Conservation (phyloP, 2,797 vertebrate genomes). For the Coracias cyanogaster region DNA sequence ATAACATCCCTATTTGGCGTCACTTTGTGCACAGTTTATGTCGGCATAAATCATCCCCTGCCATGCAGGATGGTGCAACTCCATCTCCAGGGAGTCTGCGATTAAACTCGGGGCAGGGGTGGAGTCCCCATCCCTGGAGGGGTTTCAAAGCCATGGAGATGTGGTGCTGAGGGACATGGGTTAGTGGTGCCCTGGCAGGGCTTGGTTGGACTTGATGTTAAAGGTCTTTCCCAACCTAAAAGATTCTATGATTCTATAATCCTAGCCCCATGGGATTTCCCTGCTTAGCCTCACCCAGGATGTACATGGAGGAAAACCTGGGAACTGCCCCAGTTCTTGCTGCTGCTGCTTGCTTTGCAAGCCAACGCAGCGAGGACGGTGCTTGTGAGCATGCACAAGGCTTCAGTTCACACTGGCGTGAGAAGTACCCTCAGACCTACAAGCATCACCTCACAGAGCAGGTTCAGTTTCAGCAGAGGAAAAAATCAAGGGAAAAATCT, state of each 20-base stretch:
- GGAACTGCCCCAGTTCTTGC: not conserved
- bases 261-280: fast-evolving
- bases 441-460: not conserved
- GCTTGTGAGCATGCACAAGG: fast-evolving
- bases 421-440: not conserved
- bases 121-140: not conserved
- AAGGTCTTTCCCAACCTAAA: not conserved
- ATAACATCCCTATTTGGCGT: not conserved
- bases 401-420: fast-evolving
- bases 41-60: not conserved
- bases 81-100: not conserved
- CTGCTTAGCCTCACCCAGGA: not conserved
- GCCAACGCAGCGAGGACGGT: not conserved
- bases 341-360: not conserved
- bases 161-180: not conserved
- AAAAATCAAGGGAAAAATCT: not conserved
- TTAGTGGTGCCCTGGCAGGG: not conserved
- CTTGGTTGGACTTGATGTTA: not conserved
- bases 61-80: fast-evolving
- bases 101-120: not conserved
- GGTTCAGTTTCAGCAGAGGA: not conserved
- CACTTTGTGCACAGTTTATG: not conserved
- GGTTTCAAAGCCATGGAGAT: not conserved
- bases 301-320: not conserved
- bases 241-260: not conserved